Conservation (phyloP, 2,888 invertebrate genomes). For the Dasysyrphus albostriatus region DNA sequence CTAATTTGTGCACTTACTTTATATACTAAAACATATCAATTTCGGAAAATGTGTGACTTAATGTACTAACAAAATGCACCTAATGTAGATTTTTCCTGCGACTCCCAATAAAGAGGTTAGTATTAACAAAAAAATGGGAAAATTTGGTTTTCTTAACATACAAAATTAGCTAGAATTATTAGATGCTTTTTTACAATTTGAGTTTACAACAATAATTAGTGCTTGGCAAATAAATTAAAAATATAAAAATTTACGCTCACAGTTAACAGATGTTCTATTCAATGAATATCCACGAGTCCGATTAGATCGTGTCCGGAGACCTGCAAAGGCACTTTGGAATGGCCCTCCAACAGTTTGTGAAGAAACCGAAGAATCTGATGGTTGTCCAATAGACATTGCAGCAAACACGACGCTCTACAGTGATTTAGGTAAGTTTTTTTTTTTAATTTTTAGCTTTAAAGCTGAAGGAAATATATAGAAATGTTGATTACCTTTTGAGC, state of each 20-base stretch:
- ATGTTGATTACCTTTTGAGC: no score
- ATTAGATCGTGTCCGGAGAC: slow-evolving; percentile 87
- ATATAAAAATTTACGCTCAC: slow-evolving; percentile 8
- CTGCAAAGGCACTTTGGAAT: slow-evolving; percentile 84
- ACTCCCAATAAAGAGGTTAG: slow-evolving; percentile 84
- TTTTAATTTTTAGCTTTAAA: no score
- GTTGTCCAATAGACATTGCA: slow-evolving; percentile 82
- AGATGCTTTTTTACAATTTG: neutral
- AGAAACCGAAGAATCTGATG: slow-evolving; percentile 85
- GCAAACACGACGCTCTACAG: slow-evolving; percentile 83
- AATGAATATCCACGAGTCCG: slow-evolving; percentile 86
- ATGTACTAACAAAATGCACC: slow-evolving; percentile 49
- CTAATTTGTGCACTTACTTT: slow-evolving; percentile 24
- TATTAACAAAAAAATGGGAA: slow-evolving; percentile 73
- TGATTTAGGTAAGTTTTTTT: slow-evolving; percentile 81
- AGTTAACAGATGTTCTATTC: slow-evolving; percentile 83
- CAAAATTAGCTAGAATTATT: neutral
- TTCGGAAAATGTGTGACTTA: slow-evolving; percentile 49
- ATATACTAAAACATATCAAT: slow-evolving; percentile 45
- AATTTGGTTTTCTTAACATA: neutral
- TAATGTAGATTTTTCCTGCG: slow-evolving; percentile 83
- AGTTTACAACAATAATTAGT: neutral
- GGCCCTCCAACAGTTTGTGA: slow-evolving; percentile 87
- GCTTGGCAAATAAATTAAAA: neutral
- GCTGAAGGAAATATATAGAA: no score